Base-by-base conservation (phyloP, 2,888 invertebrate species). In the Nomada fucata region DNA sequence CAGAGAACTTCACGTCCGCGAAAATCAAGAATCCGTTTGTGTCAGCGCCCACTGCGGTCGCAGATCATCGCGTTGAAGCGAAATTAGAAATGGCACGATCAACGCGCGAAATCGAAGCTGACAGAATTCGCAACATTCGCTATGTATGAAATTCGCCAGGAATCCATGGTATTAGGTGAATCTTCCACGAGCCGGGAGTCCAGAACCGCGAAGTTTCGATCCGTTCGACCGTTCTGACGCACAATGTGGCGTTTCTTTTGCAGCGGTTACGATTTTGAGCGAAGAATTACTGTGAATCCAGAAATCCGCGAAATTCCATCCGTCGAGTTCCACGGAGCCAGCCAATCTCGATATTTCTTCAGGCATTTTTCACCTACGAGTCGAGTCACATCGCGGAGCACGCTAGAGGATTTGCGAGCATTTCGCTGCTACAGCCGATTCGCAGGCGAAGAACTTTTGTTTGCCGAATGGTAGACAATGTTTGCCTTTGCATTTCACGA, bases 161-260 rank as follows among this genome's bases (percentile, higher is more conserved):
- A 63, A 69, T 78, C 3, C 15, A n/a, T 60, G 60, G 67, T 67
- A 76, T 83, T 50, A 71, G 74, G 53, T 68, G 59, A 50, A 52
- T 50, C 15, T 26, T 57, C 52, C 65, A 55, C 29, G 70, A 61
- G 15, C 57, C 57, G 61, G 50, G 53, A 59, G 52, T 53, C 65
- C 70, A 60, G 64, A 65, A 75, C 72, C 70, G 69, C 59, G 68
- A 72, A 74, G 73, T 80, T 71, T 71, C 36, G 50, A 76, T 65
- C 57, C 61, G 11, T 57, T 36, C 15, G 15, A 64, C 70, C 59
- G 64, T 72, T 72, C 69, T 55, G 71, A 74, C 71, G 73, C 76
- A 70, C 78, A 76, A 67, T 69, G 72, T 72, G 76, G 60, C 55
- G 42, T 42, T 61, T 61, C 70, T 47, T 50, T 50, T 44, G 18